Base-by-base conservation (phyloP, 2,888 invertebrate species). In the Esperia sulphurella region DNA sequence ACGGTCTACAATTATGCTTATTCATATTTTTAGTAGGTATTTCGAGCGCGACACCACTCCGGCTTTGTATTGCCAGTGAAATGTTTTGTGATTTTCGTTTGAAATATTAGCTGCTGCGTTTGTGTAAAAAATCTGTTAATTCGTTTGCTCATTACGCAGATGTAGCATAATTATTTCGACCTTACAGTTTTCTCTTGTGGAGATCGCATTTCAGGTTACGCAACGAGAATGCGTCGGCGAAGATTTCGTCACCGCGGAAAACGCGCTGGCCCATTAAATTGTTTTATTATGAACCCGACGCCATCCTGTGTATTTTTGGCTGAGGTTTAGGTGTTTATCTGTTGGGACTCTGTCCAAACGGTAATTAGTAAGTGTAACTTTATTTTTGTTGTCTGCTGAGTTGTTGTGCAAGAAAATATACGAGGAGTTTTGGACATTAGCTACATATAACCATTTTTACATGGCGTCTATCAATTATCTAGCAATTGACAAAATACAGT, bases 181-280 rank as follows among this genome's bases (percentile, higher is more conserved):
- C 80, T 79, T 81, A 76, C 68, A 78, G 76, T 85, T 84, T 85
- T 83, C 83, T 80, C 79, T 77, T 76, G 78, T 71, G 73, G 65
- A 80, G 80, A 86, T 85, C 85, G 79, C 78, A 77, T 83, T 83
- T 82, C 83, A 77, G 71, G 74, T 87, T 87, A 83, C 86, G 84
- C 71, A 89, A 85, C 79, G 65, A 70, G 75, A 77, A 81, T 83
- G 83, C 84, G 86, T 81, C 82, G 81, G 82, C 83, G 84, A 80
- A 71, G 78, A 85, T 89, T 88, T 89, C 88, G 86, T 87, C 88
- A 88, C 86, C 84, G 80, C 87, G 88, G 88, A 85, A 89, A 88
- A 80, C 86, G 87, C 83, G 87, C 81, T 86, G 87, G 88, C 87
- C 88, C 88, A 88, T 89, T 89, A 89, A 88, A 89, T 88, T 86